Base-by-base conservation (phyloP, 2,113 vertebrate species). In the Sphyrna mokarran region DNA sequence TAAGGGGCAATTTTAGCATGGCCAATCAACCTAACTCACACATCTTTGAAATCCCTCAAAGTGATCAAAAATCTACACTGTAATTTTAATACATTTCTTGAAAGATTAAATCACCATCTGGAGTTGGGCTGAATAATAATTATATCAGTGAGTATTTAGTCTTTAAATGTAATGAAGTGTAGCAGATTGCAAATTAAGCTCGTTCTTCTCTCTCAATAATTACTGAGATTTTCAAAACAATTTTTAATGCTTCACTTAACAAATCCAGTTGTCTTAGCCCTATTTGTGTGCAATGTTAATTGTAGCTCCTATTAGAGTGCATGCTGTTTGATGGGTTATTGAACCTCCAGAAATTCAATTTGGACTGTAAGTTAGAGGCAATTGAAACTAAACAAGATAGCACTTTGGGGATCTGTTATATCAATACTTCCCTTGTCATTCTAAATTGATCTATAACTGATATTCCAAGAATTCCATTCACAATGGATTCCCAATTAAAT, bases 131-230 rank as follows among this genome's bases (percentile, higher is more conserved):
- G 58, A 23, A 58, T 89, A 37, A 22, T 85, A 89, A 89, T 58
- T 58, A 89, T 54, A 89, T 26, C 10, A 23, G 86, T 54, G 43
- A 54, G 86, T 89, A 89, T 58, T 89, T 54, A 58, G 86, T 89
- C 11, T 29, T 89, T 14, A 89, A 89, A 89, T 89, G 86, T 58
- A 89, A 89, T 89, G 48, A 89, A 89, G 86, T 58, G 86, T 89
- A 48, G 48, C 86, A 89, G 48, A 89, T 89, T 89, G 43, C 86
- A 89, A 58, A 89, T 89, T 94, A 68, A 40, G 33, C 90, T 68
- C 69, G n/a, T 94, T 66, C 33, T 37, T 94, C 66, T 26, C 8
- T 37, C 63, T 20, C 68, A n/a, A 68, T 94, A 63, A 94, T 94
- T 69, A 40, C n/a, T 63, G n/a, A 68, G n/a, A 68, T 66, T 37